phyloP scores from a whole-genome alignment of 2,888 invertebrate species.

The Noctuana brunneofusca region DNA sequence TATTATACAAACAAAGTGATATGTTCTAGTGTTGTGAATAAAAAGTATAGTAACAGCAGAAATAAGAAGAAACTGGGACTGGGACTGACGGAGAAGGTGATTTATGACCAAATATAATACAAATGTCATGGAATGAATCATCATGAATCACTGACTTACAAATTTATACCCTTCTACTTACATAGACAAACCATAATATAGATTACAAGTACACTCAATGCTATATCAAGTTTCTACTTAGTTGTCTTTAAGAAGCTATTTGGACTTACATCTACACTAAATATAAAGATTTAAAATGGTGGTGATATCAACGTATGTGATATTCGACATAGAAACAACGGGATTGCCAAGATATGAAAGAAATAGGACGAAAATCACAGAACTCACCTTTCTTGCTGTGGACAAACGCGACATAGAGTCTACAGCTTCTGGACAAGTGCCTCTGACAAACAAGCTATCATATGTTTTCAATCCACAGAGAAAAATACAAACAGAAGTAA shows the following conservation, averaged over 20 bases:
- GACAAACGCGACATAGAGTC: slow-evolving; percentile 74
- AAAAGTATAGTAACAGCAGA: too few species aligned
- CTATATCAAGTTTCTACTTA: not conserved
- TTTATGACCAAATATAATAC: not conserved
- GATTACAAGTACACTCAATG: not conserved
- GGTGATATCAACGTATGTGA: slow-evolving; percentile 79
- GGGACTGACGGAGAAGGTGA: not conserved
- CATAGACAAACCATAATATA: too few species aligned
- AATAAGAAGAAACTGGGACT: not conserved
- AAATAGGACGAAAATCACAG: slow-evolving; percentile 85
- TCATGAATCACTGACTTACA: not conserved
- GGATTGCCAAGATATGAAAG: slow-evolving; percentile 84
- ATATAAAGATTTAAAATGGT: slow-evolving; percentile 10
- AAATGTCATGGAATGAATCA: not conserved
- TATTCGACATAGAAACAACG: slow-evolving; percentile 89
- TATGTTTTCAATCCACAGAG: slow-evolving; percentile 87
- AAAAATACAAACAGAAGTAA: slow-evolving; percentile 69
- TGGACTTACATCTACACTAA: not conserved
- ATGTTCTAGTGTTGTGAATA: too few species aligned
- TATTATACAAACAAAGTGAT: too few species aligned
- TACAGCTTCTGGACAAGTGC: slow-evolving; percentile 59
- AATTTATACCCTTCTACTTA: too few species aligned
- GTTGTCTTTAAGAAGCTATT: not conserved
- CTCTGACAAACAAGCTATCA: slow-evolving; percentile 87
- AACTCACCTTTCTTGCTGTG: slow-evolving; percentile 86